Base-by-base conservation (phyloP, 2,797 vertebrate genomes). In the Podarcis siculus region DNA sequence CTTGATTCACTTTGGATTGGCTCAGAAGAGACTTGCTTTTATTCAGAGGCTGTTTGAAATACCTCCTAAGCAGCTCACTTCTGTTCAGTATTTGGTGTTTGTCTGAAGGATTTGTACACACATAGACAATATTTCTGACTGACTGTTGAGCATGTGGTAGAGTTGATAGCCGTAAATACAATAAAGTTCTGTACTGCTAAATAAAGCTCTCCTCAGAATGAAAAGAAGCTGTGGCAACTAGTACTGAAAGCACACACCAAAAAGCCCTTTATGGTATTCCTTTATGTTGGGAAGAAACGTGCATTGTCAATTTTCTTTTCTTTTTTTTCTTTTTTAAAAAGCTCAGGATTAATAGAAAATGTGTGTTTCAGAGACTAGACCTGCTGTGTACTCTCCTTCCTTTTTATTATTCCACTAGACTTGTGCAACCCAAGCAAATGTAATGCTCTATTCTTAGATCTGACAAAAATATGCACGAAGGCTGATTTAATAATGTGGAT, bases 401-500 rank as follows among this genome's bases (percentile, higher is more conserved):
- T 35, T 87, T 7, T 37, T 83, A 49, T 76, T 75, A 49, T 87
- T 87, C 42, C 12, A 32, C 39, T 0, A 15, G 32, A 58, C 45
- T 69, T 78, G 21, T n/a, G 27, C 27, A 66, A 45, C 23, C 32
- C 19, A 61, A 58, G 35, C 23, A 78, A 71, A 55, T 82, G 23
- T 77, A 61, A 66, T 42, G 17, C 45, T 79, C 37, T 85, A 32
- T 42, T n/a, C 55, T 64, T 85, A 5, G 1, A n/a, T 84, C 91
- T 90, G 79, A 32, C 61, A 83, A 58, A 7, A 86, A 73, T 7
- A 1, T 58, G 1, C 83, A 67, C 3, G 82, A 89, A 81, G 45
- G 4, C 10, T 39, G 2, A 78, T n/a, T 45, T 86, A 88, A 85
- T 85, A 91, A 83, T 89, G 8, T 45, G 73, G 35, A 23, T 79